Percentiles rank a stretch among this genome's conserved stretches.
Evolutionary conservation across 2,113 vertebrate species (phyloP).

Genomic region (Gallinago jamesoni): DNA sequence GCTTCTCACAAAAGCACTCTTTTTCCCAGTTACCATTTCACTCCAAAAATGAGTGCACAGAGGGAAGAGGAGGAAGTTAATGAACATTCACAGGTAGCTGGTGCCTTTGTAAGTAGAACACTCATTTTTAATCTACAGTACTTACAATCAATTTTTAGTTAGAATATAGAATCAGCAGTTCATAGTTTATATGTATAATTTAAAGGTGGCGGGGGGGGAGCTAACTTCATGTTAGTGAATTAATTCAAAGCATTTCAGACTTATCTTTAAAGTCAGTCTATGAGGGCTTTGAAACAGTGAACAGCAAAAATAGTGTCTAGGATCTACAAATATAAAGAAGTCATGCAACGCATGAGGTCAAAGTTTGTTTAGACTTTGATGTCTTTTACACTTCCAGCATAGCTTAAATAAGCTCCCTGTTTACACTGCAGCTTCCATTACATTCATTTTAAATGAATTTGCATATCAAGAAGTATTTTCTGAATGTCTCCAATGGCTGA

Average conservation of each 20-base stretch:
- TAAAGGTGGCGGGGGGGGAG: neutral
- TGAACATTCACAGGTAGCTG: slow-evolving; percentile 51
- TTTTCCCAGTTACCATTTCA: slow-evolving; percentile 27
- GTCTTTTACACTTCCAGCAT: neutral
- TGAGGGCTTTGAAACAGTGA: neutral
- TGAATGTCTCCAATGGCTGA: neutral
- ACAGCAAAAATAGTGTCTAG: neutral
- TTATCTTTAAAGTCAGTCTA: neutral
- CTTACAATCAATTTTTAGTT: slow-evolving; percentile 69
- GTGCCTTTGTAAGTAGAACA: slow-evolving; percentile 62
- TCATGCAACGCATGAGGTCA: neutral
- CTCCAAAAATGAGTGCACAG: neutral
- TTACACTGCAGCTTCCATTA: neutral
- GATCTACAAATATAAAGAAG: neutral
- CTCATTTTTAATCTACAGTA: slow-evolving; percentile 64
- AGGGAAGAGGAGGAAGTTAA: neutral
- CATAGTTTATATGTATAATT: slow-evolving; percentile 58
- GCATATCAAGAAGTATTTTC: neutral
- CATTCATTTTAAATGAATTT: neutral
- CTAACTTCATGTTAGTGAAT: slow-evolving; percentile 15
- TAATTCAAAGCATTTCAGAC: slow-evolving; percentile 10
- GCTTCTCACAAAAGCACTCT: neutral
- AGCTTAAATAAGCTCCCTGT: neutral
- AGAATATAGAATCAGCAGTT: slow-evolving; percentile 61
- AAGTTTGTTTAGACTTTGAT: neutral